Base-by-base conservation (phyloP, 1,140 invertebrate genomes). In the Chlorops oryzae region DNA sequence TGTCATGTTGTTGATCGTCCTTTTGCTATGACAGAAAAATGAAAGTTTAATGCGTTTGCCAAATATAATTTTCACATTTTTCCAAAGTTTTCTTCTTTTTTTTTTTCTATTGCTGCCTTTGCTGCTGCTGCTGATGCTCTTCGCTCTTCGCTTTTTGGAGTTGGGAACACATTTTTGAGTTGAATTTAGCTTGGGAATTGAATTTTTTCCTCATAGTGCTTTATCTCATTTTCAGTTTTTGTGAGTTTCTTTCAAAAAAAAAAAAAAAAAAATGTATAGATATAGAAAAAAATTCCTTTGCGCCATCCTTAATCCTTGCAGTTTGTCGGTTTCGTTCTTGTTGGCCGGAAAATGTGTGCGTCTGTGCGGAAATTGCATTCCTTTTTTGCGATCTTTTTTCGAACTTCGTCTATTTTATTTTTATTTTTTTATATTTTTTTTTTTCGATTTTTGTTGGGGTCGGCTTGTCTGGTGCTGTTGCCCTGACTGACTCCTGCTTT, bases 311-410 rank as follows among this genome's bases (percentile, higher is more conserved):
- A n/a, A n/a, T 15, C 18, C 12, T 18, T 39, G 7, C 27, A 9
- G 7, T n/a, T 32, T 34, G 37, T 50, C 40, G 34, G 35, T 50
- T 50, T 27, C 28, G 28, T 55, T 54, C 55, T 49, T 50, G 27
- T 52, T 61, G 64, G 61, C 59, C 62, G 59, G 64, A 64, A 66
- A 68, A 62, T 67, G 62, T 65, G 64, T 67, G 59, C 65, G 64
- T 65, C 61, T 65, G 65, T 62, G 62, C 62, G 65, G 65, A 68
- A 68, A 68, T 67, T 68, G 62, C 65, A 68, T 65, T 65, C 63
- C 50, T 56, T 53, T 41, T 22, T 20, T 32, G 20, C 25, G 7
- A 44, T 39, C 39, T 41, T 50, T 28, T 28, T 15, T 46, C 41
- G 40, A 39, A 41, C 32, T 20, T 27, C 25, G 28, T 45, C 15